Percentiles rank a stretch among this genome's conserved stretches.
Evolutionary conservation across 2,888 invertebrate species (phyloP).

Genomic region (Volucella bombylans): DNA sequence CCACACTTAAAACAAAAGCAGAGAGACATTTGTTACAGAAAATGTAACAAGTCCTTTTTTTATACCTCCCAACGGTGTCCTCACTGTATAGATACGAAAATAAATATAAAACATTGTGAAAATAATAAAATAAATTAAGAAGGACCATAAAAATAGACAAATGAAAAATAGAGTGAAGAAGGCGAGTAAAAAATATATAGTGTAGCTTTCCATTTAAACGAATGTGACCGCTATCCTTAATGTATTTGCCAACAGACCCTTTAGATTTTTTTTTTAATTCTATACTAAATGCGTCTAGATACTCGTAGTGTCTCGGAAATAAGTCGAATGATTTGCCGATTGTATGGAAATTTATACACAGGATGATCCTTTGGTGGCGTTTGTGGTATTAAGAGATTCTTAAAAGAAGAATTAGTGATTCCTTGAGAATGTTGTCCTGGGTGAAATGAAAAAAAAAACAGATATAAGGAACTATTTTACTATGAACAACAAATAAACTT

Average conservation of each 20-base stretch:
- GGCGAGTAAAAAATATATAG: conserved; percentile 2
- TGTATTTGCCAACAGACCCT: conserved; percentile 60
- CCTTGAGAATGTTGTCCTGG: too few species aligned
- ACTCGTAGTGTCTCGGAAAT: conserved; percentile 26
- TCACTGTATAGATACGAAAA: conserved; percentile 31
- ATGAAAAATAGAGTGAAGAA: conserved; percentile 6
- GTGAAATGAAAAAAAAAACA: too few species aligned
- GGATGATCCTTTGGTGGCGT: conserved; percentile 52
- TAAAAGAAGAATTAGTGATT: too few species aligned
- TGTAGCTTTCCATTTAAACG: conserved; percentile 37
- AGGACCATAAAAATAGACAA: conserved; percentile 11
- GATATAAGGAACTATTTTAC: too few species aligned
- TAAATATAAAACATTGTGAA: background rate
- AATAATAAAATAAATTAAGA: conserved; percentile 1
- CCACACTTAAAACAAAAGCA: background rate
- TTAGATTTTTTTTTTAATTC: conserved; percentile 16
- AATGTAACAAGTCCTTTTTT: conserved; percentile 62
- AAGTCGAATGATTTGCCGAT: conserved; percentile 17
- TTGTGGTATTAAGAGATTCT: background rate
- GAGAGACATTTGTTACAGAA: conserved; percentile 26
- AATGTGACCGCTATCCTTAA: conserved; percentile 51
- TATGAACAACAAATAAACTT: too few species aligned
- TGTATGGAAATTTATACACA: conserved; percentile 24
- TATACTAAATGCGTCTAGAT: conserved; percentile 50
- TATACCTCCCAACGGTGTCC: conserved; percentile 56